Percentiles rank a stretch among this genome's conserved stretches.
phyloP scores from a whole-genome alignment of 2,113 vertebrate genomes.

The Condylura cristata region DNA sequence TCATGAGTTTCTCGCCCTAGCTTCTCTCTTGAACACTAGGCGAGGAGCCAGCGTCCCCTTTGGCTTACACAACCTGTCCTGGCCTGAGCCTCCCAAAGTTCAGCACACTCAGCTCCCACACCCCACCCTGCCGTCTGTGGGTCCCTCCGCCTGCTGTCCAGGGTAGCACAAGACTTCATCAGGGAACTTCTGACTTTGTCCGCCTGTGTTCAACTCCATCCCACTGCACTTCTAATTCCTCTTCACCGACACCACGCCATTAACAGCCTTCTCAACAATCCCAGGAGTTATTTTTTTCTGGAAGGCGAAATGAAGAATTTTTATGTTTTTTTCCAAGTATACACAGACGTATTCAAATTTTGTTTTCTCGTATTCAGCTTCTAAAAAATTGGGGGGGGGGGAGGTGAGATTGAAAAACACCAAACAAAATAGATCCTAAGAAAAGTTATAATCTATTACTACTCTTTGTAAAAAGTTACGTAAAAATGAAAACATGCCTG shows the following conservation, averaged over 20 bases:
- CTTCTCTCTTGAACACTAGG: not conserved
- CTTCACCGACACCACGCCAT: not conserved
- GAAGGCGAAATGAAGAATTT: constrained; percentile 14
- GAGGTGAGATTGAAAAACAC: constrained; percentile 17
- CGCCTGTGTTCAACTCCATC: not conserved
- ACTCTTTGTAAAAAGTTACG: constrained; percentile 34
- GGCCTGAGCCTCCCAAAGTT: not conserved
- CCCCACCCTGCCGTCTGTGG: not conserved
- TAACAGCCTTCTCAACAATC: not conserved
- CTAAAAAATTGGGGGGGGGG: not conserved
- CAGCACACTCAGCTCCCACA: not conserved
- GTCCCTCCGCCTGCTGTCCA: too few species aligned
- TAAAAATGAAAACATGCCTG: constrained; percentile 18
- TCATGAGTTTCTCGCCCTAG: not conserved
- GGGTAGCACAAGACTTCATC: not conserved
- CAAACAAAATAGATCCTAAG: constrained; percentile 21
- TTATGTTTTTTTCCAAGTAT: not conserved
- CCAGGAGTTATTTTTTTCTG: constrained; percentile 18
- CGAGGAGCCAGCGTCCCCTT: not conserved
- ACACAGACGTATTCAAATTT: constrained; percentile 9
- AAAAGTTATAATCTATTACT: not conserved
- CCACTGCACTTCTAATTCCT: not conserved
- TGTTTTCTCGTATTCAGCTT: constrained; percentile 4
- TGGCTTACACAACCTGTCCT: not conserved
- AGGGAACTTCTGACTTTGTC: not conserved